Evolutionary conservation across 2,797 vertebrate species (phyloP).

Genomic region (Sebastes flavidus): DNA sequence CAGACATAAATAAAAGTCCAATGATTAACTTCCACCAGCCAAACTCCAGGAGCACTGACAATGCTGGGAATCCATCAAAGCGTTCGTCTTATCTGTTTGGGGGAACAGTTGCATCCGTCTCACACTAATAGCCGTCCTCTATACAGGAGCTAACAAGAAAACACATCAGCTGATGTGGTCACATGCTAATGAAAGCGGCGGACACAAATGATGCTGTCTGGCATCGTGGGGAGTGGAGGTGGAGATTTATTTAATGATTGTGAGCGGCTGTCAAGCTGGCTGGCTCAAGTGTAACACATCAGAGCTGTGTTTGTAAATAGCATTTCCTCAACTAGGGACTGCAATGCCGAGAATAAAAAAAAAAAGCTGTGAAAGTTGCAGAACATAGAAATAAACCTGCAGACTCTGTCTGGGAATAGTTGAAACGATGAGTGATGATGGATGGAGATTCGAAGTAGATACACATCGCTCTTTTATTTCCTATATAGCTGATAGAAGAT

Average conservation of each 20-base stretch:
- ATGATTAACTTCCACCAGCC: constrained; percentile 20
- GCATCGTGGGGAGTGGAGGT: neutral
- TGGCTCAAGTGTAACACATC: constrained; percentile 24
- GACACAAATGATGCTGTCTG: constrained; percentile 15
- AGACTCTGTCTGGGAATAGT: constrained; percentile 10
- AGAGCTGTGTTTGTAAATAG: constrained; percentile 34
- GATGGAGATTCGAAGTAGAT: constrained; percentile 5
- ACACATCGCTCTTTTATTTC: neutral
- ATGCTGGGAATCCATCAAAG: constrained; percentile 40
- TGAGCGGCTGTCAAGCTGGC: constrained; percentile 25
- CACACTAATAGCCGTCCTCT: constrained; percentile 26
- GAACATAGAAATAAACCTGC: constrained; percentile 37
- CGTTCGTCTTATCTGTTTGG: neutral
- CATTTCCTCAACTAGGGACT: constrained; percentile 16
- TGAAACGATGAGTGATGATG: neutral
- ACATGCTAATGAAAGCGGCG: constrained; percentile 36
- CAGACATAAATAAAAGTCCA: constrained; percentile 22
- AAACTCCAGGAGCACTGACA: neutral
- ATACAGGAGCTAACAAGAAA: constrained; percentile 4
- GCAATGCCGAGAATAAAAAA: constrained; percentile 4
- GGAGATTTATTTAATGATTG: constrained; percentile 41
- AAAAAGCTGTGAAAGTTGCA: constrained; percentile 6
- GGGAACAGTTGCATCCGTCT: constrained; percentile 18
- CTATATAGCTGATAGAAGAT: neutral
- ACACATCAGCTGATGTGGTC: constrained; percentile 8